Evolutionary conservation across 1,140 invertebrate genomes (phyloP).

Genomic region (Cotesia vestalis): DNA sequence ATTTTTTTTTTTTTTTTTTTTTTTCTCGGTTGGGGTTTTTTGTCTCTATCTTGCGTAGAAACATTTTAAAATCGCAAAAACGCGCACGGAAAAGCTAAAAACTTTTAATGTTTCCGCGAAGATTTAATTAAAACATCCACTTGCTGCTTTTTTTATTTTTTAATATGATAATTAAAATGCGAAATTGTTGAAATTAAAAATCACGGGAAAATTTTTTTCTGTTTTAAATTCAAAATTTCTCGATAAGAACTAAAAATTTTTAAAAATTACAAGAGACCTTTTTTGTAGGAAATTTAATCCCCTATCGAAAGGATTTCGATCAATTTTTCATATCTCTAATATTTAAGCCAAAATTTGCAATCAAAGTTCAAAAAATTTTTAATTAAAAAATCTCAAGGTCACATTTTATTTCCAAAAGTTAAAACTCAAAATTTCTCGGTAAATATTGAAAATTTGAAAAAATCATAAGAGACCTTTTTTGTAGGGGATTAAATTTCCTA

Average conservation of each 20-base stretch:
- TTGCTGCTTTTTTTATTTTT: conserved; percentile 36
- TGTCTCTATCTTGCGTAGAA: conserved; percentile 35
- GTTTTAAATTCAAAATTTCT: no score
- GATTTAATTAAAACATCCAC: conserved; percentile 60
- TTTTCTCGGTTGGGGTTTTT: conserved; percentile 21
- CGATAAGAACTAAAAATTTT: no score
- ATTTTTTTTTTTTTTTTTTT: conserved; percentile 25
- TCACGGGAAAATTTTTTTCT: no score
- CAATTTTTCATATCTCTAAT: neutral
- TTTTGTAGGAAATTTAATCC: no score
- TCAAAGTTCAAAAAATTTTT: neutral
- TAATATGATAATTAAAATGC: neutral
- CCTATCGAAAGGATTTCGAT: neutral
- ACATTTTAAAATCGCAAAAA: conserved; percentile 53
- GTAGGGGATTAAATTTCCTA: no score
- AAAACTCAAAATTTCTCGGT: no score
- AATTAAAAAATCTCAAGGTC: no score
- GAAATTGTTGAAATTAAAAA: no score
- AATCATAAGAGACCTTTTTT: no score
- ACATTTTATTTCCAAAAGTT: no score
- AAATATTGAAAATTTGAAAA: no score
- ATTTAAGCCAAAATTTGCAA: neutral
- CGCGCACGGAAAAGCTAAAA: conserved; percentile 40
- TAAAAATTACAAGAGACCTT: no score
- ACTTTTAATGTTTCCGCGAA: conserved; percentile 50